Conservation (phyloP, 1,140 invertebrate genomes). For the Tetramorium simillimum region DNA sequence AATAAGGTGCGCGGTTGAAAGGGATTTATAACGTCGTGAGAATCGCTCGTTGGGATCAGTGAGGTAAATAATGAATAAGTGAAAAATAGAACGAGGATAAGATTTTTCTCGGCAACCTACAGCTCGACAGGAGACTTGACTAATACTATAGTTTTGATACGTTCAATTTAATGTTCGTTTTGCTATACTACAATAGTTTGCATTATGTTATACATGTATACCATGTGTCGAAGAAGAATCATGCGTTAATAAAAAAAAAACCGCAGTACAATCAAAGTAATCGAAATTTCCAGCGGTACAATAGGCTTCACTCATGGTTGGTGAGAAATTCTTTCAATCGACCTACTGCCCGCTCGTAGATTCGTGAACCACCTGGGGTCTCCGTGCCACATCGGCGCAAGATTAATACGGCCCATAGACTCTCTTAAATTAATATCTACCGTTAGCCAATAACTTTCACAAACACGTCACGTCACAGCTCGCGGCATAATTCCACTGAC, state of each 20-base stretch:
- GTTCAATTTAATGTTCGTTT: neutral
- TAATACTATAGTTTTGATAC: neutral
- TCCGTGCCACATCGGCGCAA: conserved; percentile 23
- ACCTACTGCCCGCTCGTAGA: conserved; percentile 46
- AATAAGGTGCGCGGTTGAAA: conserved; percentile 25
- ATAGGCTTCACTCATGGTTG: neutral
- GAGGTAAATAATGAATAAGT: conserved; percentile 18
- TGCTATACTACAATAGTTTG: neutral
- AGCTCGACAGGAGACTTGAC: neutral
- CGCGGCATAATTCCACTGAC: conserved; percentile 1
- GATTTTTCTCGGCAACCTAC: neutral
- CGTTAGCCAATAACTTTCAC: conserved; percentile 60
- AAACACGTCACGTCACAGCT: conserved; percentile 24
- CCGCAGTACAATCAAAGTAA: neutral
- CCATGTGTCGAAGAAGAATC: neutral
- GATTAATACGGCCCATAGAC: conserved; percentile 57
- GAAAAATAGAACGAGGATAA: neutral
- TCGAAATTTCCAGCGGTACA: conserved; percentile 1
- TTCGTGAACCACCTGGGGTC: conserved; percentile 55
- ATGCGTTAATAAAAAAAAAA: neutral
- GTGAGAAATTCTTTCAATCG: conserved; percentile 57
- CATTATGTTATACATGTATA: neutral
- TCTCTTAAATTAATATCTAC: conserved; percentile 60
- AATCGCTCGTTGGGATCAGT: neutral
- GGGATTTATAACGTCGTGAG: neutral